Evolutionary conservation across 1,140 invertebrate genomes (phyloP), one percentile per base, ranked within the genome.

Genomic region (Dinoponera quadriceps): DNA sequence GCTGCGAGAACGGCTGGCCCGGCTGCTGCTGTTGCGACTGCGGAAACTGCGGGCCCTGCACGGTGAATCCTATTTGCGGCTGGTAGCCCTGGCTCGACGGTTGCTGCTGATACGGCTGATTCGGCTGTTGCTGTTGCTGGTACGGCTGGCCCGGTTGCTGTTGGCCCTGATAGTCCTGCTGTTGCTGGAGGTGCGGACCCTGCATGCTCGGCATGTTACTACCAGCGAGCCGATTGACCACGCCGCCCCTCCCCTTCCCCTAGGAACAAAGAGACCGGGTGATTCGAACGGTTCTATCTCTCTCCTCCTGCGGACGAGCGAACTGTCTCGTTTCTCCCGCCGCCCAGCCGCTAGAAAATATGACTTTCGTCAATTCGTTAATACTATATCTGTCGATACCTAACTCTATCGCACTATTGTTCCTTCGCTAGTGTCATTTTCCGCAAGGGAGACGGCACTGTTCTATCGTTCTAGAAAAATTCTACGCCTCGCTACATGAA

Each of bases 171-270:
- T 89, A 85, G 38, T 90, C 82, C 73, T 89, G 89, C 82, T 92
- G 91, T 77, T 92, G 93, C 68, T 91, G 93, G 63, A 91, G 90
- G 69, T 94, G 92, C 51, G 94, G 93, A 90, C 92, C 92, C 77
- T 93, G 93, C 83, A 91, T 89, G 85, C 89, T 90, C 3, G 91
- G 91, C 85, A 94, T 92, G 92, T 95, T 95, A 96, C 95, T 96
- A 96, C 95, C 95, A 96, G 92, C 95, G 95, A 91, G 92, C 92
- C 93, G 93, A 92, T 93, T 94, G 92, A 84, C 92, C 92, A 86
- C 92, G 92, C 93, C 92, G 94, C 94, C 88, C 88, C 88, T 95
- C 95, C 95, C 95, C 95, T 94, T 95, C 95, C 94, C 94, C 95
- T 95, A 84, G 92, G 82, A 94, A 93, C 65, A 82, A 85, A 87